Evolutionary conservation across 2,113 vertebrate species (phyloP), one percentile per base, ranked within the genome.

Genomic region (Limnothrissa miodon): DNA sequence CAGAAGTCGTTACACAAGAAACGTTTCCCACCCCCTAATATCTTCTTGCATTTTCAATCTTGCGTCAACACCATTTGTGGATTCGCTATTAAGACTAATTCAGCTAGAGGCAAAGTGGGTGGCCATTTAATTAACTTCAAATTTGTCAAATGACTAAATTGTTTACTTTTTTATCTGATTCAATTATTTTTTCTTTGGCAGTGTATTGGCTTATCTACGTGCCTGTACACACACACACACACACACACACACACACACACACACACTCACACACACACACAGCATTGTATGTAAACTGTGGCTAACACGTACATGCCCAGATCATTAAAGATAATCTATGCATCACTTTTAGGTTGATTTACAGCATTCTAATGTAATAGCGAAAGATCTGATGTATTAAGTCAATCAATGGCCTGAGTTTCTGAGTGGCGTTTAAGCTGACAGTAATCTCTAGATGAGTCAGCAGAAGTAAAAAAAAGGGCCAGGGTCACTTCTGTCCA

Each of bases 261-360:
- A 79, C 45, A 62, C 29, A 82, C 56, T 29, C 29, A 80, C 45
- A 80, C 56, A 83, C 87, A 81, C 66, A 62, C 53, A 83, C 83
- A 86, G 82, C 85, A 85, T 53, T 80, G 70, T 74, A 19, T 80
- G 81, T 19, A 29, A 74, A 80, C 81, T 56, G 4, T 78, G 82
- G 81, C 85, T 91, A 81, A 78, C 45, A 15, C 80, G 82, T 82
- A 39, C 87, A 90, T 81, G 25, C 88, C 89, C 90, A 90, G 87
- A 92, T 79, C 39, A 79, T 80, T 88, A 90, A 85, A 84, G 87
- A 86, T 86, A 90, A 89, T 88, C 86, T 74, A 74, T 74, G 66
- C 29, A 15, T 33, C 15, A 33, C 66, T 74, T 36, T 74, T 74
- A 74, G 29, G 66, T 17, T 74, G 66, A 74, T 74, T 74, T 74